These are phyloP conservation scores for Orussus abietinus DNA, from an alignment of 1,140 invertebrate species.

Conservation along the genomic window DNA sequence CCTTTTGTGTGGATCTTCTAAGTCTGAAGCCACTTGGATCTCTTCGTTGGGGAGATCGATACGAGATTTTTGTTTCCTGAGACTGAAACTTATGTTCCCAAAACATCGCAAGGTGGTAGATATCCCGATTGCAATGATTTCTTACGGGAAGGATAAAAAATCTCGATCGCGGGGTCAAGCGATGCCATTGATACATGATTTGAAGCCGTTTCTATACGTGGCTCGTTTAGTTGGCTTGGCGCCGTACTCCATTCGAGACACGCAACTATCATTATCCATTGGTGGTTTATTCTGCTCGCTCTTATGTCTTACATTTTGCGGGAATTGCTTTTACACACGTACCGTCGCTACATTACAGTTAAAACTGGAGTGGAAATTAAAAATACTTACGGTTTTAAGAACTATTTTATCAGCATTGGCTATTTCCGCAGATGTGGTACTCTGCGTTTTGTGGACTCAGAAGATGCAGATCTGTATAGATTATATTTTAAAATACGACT, in stretches of 20 bases:
- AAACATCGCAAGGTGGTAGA: too few relatives aligned
- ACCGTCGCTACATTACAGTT: not conserved
- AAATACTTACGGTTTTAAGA: constrained; percentile 4
- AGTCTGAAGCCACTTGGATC: too few relatives aligned
- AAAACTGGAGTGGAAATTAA: not conserved
- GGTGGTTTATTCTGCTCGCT: not conserved
- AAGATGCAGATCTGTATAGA: constrained; percentile 2
- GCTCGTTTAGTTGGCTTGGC: constrained; percentile 3
- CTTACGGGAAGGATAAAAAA: too few relatives aligned
- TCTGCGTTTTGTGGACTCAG: not conserved
- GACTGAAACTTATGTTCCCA: too few relatives aligned
- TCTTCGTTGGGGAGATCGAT: too few relatives aligned
- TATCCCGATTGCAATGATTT: too few relatives aligned
- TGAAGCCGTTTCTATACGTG: constrained; percentile 1
- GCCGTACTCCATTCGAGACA: not conserved
- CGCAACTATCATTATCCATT: not conserved
- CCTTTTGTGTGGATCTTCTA: too few relatives aligned
- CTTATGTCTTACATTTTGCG: not conserved
- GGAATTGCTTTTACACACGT: constrained; percentile 5
- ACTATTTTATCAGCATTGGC: not conserved
- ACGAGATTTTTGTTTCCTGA: too few relatives aligned
- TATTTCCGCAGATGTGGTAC: constrained; percentile 5
- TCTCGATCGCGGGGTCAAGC: too few relatives aligned
- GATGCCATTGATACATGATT: constrained; percentile 6
- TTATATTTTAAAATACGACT: constrained; percentile 3